Conservation (phyloP, 2,888 invertebrate genomes). For the Sarcophaga rosellei region DNA sequence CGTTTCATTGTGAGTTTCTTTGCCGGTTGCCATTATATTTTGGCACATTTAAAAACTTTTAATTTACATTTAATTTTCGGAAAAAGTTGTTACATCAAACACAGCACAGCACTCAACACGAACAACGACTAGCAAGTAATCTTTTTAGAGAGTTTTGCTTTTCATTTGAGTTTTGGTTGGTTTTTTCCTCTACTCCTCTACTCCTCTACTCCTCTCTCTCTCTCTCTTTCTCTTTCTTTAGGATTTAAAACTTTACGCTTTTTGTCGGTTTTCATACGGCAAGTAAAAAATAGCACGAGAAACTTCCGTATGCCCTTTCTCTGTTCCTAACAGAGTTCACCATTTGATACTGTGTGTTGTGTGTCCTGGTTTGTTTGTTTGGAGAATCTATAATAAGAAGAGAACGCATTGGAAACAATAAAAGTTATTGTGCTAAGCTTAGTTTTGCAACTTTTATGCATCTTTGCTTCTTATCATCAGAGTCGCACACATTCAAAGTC, state of each 20-base stretch:
- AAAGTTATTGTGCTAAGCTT: conserved; percentile 45
- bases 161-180: background rate
- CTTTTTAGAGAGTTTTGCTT: conserved; percentile 7
- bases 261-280: background rate
- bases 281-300: background rate
- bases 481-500: conserved; percentile 32
- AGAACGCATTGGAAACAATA: conserved; percentile 49
- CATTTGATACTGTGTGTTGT: background rate
- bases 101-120: background rate
- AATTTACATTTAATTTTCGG: conserved; percentile 17
- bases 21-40: background rate
- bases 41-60: conserved; percentile 20
- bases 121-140: conserved; percentile 35
- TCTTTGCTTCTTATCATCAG: conserved; percentile 44
- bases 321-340: background rate
- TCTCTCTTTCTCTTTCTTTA: too few relatives aligned
- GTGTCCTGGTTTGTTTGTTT: conserved; percentile 9
- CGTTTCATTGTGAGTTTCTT: background rate
- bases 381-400: conserved; percentile 2
- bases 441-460: conserved; percentile 44
- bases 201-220: too few relatives aligned
- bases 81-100: conserved; percentile 2
- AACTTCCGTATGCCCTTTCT: background rate
- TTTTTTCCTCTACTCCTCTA: background rate
- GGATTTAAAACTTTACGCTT: conserved; percentile 20